These are phyloP conservation scores for Pangasius krempfi DNA, from an alignment of 2,797 vertebrate genomes.

Conservation along the genomic window DNA sequence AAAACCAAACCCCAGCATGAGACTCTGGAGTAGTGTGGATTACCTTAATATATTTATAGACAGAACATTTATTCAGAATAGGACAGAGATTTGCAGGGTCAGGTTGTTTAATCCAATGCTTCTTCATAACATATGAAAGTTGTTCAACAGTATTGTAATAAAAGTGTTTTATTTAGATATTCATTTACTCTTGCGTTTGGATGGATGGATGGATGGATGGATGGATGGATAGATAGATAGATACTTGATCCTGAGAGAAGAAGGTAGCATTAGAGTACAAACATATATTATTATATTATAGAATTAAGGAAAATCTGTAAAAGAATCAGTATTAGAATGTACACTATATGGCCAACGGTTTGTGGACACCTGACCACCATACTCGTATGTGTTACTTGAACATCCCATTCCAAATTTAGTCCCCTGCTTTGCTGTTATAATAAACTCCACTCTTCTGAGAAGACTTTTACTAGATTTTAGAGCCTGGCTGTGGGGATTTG, in stretches of 20 bases:
- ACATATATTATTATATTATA: not conserved
- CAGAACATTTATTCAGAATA: not conserved
- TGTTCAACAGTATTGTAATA: not conserved
- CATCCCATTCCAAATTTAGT: no score
- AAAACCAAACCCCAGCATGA: not conserved
- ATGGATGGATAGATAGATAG: conserved; percentile 1
- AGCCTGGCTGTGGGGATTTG: not conserved
- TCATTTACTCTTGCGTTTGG: not conserved
- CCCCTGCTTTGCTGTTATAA: no score
- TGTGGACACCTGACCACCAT: no score
- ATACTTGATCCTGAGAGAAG: not conserved
- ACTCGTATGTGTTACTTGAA: no score
- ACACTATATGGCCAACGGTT: no score
- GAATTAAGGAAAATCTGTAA: no score
- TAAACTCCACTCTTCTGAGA: not conserved
- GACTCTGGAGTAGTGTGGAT: not conserved
- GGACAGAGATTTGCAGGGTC: not conserved
- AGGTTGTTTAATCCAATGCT: not conserved
- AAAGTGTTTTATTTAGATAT: not conserved
- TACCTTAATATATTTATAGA: not conserved
- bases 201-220: not conserved
- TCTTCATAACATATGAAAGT: not conserved
- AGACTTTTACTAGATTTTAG: not conserved
- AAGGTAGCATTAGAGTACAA: not conserved
- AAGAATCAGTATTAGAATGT: no score